Percentiles rank a stretch among this genome's conserved stretches.
Conservation (phyloP, 2,797 vertebrate genomes). For the Gallirallus australis region DNA sequence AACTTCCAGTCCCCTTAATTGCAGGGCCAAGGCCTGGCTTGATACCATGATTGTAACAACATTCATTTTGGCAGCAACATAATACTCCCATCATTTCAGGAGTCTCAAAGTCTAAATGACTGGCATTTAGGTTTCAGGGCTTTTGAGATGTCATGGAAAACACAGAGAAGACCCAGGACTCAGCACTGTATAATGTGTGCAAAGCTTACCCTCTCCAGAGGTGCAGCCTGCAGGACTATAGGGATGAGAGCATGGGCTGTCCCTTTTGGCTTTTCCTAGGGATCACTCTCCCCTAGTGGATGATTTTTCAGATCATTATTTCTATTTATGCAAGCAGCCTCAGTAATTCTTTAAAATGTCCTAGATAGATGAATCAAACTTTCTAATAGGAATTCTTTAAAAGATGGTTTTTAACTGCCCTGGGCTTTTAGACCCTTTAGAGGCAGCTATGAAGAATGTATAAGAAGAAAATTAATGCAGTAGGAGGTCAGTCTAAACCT, state of each 20-base stretch:
- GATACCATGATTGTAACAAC: accelerated
- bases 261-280: neutral
- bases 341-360: neutral
- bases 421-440: neutral
- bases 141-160: neutral
- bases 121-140: neutral
- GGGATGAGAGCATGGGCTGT: accelerated
- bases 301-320: neutral
- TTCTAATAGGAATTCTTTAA: neutral
- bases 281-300: neutral
- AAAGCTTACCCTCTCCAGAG: neutral
- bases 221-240: accelerated
- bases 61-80: neutral
- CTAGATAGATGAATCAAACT: neutral
- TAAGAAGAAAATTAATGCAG: neutral
- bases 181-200: accelerated
- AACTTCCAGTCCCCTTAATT: neutral
- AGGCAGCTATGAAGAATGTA: accelerated
- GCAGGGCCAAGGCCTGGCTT: neutral
- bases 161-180: accelerated
- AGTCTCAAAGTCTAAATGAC: neutral
- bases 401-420: neutral
- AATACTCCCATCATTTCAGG: neutral
- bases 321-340: neutral
- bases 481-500: neutral